Percentiles rank a stretch among this genome's conserved stretches.
Conservation (phyloP, 2,797 vertebrate species). For the Pipistrellus nathusii region DNA sequence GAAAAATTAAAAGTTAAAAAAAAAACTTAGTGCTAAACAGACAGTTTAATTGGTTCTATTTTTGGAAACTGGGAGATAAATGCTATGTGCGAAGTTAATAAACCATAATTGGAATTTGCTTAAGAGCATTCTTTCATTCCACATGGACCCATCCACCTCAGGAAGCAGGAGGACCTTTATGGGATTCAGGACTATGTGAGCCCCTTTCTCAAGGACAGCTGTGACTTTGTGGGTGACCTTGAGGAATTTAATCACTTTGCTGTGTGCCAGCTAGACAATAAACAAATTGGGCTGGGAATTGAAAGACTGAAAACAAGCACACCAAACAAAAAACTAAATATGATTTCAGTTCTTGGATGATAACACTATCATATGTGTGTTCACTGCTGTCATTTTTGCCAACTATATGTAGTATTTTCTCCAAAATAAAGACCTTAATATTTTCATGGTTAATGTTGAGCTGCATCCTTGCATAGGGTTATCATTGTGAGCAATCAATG, state of each 20-base stretch:
- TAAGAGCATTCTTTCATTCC: conserved; percentile 74
- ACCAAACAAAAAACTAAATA: neutral
- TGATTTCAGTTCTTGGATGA: neutral
- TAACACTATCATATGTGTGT: neutral
- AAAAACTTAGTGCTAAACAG: conserved; percentile 79
- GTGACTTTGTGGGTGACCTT: conserved; percentile 66
- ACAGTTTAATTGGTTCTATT: conserved; percentile 84
- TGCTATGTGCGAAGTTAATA: conserved; percentile 79
- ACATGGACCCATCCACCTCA: conserved; percentile 46
- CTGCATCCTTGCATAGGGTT: neutral
- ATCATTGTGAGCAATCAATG: neutral
- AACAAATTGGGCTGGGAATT: conserved; percentile 65
- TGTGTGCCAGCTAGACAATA: conserved; percentile 54
- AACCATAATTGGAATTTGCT: conserved; percentile 83
- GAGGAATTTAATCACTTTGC: conserved; percentile 67
- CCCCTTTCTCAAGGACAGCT: conserved; percentile 48
- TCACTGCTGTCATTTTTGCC: neutral
- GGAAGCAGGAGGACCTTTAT: conserved; percentile 49
- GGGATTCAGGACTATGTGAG: neutral
- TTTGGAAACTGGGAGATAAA: conserved; percentile 83
- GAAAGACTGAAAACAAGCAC: conserved; percentile 50
- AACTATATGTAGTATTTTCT: neutral
- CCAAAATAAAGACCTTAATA: neutral
- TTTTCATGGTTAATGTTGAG: neutral
- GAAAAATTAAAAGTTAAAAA: conserved; percentile 78